Percentiles rank a stretch among this genome's conserved stretches.
phyloP scores from a whole-genome alignment of 2,797 vertebrate species.

The Rhinophrynus dorsalis region DNA sequence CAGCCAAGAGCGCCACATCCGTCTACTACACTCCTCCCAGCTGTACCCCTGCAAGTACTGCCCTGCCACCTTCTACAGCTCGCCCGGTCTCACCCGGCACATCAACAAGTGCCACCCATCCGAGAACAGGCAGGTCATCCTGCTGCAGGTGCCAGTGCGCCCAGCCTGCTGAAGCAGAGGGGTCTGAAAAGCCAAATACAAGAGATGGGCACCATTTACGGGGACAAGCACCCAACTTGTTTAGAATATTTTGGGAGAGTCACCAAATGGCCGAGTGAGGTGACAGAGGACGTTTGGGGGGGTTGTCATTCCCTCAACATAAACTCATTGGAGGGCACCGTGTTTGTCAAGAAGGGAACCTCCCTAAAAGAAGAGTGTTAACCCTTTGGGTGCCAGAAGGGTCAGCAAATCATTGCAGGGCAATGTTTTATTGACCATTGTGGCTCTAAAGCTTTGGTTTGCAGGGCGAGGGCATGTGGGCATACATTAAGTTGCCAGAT shows the following conservation, averaged over 20 bases:
- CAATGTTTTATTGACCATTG: not conserved
- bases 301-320: not conserved
- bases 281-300: not conserved
- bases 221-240: not conserved
- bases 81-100: constrained; percentile 90
- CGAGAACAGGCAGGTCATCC: constrained; percentile 90
- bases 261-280: not conserved
- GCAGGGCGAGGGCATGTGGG: not conserved
- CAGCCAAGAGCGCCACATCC: constrained; percentile 87
- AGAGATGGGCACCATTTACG: not conserved
- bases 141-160: constrained; percentile 91
- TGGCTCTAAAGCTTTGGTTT: not conserved
- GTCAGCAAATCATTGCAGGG: not conserved
- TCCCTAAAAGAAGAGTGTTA: not conserved
- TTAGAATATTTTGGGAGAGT: not conserved
- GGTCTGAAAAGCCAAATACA: not conserved
- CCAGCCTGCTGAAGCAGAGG: constrained; percentile 88
- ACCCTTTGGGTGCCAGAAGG: not conserved
- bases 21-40: constrained; percentile 85
- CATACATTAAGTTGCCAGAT: not conserved
- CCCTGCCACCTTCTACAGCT: constrained; percentile 90
- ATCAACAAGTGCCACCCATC: constrained; percentile 96
- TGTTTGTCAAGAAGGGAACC: too few relatives aligned
- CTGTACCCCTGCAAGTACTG: constrained; percentile 92
- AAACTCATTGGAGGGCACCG: not conserved